These are phyloP conservation scores for Drosophila sordidapex DNA, from an alignment of 2,888 invertebrate genomes.

Conservation along the genomic window DNA sequence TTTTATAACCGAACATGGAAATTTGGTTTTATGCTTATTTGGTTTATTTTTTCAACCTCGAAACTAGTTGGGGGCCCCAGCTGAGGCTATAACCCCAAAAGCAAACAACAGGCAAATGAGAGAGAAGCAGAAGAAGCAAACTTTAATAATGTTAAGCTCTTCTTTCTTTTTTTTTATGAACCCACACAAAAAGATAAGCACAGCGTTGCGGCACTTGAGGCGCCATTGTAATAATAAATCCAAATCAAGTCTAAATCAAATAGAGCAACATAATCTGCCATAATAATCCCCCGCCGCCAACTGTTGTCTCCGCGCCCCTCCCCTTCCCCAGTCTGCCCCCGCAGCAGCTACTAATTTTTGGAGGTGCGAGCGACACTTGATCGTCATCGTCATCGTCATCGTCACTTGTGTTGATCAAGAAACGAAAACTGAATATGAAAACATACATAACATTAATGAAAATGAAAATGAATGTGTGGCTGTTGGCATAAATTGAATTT, in stretches of 20 bases:
- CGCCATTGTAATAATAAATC: slow-evolving; percentile 81
- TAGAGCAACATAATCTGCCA: slow-evolving; percentile 77
- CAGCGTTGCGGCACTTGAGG: slow-evolving; percentile 68
- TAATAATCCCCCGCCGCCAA: slow-evolving; percentile 35
- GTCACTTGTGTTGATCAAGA: slow-evolving; percentile 63
- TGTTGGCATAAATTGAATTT: slow-evolving; percentile 79
- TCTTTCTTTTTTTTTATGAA: slow-evolving; percentile 36
- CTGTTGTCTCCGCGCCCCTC: not conserved
- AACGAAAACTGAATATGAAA: slow-evolving; percentile 57
- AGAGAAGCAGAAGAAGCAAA: slow-evolving; percentile 30
- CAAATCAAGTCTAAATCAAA: slow-evolving; percentile 78
- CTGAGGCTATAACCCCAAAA: slow-evolving; percentile 38
- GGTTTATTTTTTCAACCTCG: slow-evolving; percentile 72
- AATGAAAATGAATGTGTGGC: slow-evolving; percentile 69
- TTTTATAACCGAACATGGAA: slow-evolving; percentile 78
- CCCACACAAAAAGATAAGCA: slow-evolving; percentile 71
- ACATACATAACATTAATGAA: slow-evolving; percentile 43
- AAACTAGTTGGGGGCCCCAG: slow-evolving; percentile 53
- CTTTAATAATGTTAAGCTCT: slow-evolving; percentile 67
- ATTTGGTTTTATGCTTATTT: slow-evolving; percentile 59
- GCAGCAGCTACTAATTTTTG: slow-evolving; percentile 34
- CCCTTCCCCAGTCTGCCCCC: not conserved
- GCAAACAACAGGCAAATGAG: slow-evolving; percentile 46
- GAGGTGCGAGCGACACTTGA: slow-evolving; percentile 63
- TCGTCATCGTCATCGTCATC: slow-evolving; percentile 46